Percentiles rank a stretch among this genome's conserved stretches.
These are phyloP conservation scores for Xiphophorus maculatus DNA, from an alignment of 2,113 vertebrate species.

Conservation along the genomic window DNA sequence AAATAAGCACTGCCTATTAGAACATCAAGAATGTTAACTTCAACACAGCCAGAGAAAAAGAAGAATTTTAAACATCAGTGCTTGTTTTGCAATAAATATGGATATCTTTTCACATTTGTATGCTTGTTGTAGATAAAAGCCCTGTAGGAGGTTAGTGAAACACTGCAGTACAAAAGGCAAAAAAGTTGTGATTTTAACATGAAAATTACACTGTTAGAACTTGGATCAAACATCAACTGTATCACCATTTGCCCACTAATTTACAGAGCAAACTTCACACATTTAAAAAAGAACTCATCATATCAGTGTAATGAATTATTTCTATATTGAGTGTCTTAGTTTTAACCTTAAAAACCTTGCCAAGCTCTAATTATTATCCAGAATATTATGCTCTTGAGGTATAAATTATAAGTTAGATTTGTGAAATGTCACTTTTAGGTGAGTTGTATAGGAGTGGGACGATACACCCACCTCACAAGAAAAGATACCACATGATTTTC, in stretches of 20 bases:
- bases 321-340: background rate
- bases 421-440: no score
- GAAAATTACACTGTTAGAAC: constrained; percentile 9
- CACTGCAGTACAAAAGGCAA: constrained; percentile 7
- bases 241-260: constrained; percentile 7
- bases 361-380: background rate
- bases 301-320: constrained; percentile 4
- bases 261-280: constrained; percentile 1
- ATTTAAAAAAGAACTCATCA: background rate
- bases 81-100: constrained; percentile 12
- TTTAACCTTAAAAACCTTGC: background rate
- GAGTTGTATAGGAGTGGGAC: no score
- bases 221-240: constrained; percentile 22
- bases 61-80: background rate
- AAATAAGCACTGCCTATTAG: constrained; percentile 18
- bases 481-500: no score
- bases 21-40: constrained; percentile 30
- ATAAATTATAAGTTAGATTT: no score
- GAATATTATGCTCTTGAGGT: no score
- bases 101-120: constrained; percentile 13
- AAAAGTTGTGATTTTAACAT: constrained; percentile 6
- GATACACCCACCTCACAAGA: no score
- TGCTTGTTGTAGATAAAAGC: constrained; percentile 8
- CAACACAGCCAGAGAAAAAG: constrained; percentile 17
- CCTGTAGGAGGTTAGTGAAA: constrained; percentile 15